Conservation (phyloP, 2,797 vertebrate species). For the Sternotherus odoratus region DNA sequence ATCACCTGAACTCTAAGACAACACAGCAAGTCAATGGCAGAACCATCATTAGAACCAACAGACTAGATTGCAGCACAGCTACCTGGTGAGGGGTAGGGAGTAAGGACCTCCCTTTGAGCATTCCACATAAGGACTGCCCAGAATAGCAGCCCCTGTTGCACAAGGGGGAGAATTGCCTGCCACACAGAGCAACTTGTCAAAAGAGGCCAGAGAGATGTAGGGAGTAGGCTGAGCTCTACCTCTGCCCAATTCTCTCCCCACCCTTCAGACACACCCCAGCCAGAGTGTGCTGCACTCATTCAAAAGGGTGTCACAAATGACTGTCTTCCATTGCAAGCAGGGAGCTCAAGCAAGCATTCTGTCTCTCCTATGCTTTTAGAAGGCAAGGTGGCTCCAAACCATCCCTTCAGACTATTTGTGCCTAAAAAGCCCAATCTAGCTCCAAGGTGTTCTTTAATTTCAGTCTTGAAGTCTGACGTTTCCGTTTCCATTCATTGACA, state of each 20-base stretch:
- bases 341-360: background rate
- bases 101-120: background rate
- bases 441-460: background rate
- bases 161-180: background rate
- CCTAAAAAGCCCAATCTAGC: background rate
- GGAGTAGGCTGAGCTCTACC: background rate
- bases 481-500: background rate
- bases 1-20: conserved; percentile 3
- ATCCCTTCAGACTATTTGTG: background rate
- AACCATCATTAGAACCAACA: background rate
- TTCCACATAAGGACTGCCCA: background rate
- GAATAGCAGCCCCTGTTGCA: conserved; percentile 14
- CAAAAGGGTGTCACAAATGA: background rate
- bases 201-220: background rate
- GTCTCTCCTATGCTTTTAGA: background rate
- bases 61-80: background rate
- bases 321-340: background rate
- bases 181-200: background rate
- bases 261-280: background rate
- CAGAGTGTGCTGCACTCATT: background rate
- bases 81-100: background rate
- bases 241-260: background rate
- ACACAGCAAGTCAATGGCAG: background rate
- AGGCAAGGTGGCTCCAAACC: background rate
- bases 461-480: no score